phyloP scores from a whole-genome alignment of 2,113 vertebrate genomes.

The Macroglossus sobrinus region DNA sequence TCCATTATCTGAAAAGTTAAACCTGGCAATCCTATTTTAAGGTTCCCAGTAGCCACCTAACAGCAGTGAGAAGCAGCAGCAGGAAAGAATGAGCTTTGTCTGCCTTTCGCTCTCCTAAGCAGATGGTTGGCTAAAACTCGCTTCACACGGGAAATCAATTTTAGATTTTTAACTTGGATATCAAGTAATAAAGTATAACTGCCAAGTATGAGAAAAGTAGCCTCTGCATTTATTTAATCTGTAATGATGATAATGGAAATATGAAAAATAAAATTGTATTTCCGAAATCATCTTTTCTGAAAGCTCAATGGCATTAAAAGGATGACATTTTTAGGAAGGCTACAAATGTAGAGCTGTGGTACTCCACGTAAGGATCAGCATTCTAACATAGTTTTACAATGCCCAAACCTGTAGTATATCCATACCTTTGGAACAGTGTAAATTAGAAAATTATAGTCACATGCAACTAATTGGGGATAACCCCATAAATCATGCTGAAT shows the following conservation, averaged over 20 bases:
- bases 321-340: neutral
- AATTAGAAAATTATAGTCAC: slow-evolving; percentile 71
- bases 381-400: neutral
- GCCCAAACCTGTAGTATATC: neutral
- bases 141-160: slow-evolving; percentile 55
- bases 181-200: slow-evolving; percentile 43
- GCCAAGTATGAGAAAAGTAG: slow-evolving; percentile 24
- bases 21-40: slow-evolving; percentile 59
- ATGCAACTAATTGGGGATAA: slow-evolving; percentile 69
- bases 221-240: neutral
- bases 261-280: neutral
- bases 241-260: neutral
- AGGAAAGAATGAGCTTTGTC: slow-evolving; percentile 57
- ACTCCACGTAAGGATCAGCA: neutral
- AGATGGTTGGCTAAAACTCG: slow-evolving; percentile 70
- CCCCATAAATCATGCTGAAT: slow-evolving; percentile 64
- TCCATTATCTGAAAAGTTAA: slow-evolving; percentile 40
- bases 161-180: slow-evolving; percentile 65
- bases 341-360: neutral
- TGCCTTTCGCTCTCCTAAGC: slow-evolving; percentile 40
- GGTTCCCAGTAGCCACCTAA: slow-evolving; percentile 50
- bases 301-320: neutral
- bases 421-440: slow-evolving; percentile 63
- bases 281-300: neutral
- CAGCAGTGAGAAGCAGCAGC: slow-evolving; percentile 37